phyloP scores from a whole-genome alignment of 1,140 invertebrate genomes.

The Drosophila seguyi region DNA sequence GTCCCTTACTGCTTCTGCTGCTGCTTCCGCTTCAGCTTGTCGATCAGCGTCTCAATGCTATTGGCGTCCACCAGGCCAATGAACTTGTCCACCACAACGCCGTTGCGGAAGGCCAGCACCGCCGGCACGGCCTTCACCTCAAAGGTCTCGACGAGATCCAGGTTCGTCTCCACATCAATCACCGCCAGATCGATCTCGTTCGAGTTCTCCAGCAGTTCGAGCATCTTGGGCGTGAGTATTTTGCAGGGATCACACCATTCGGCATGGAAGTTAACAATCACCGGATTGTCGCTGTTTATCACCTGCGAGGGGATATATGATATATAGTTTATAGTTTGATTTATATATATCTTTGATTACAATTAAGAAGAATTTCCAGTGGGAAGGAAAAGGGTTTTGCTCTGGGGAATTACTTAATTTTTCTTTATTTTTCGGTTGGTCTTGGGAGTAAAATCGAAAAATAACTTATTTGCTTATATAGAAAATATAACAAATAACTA shows the following conservation, averaged over 20 bases:
- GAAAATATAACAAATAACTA: too few relatives aligned
- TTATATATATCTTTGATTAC: too few relatives aligned
- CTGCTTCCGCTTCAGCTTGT: constrained; percentile 87
- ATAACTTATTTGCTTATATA: too few relatives aligned
- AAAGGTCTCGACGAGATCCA: constrained; percentile 92
- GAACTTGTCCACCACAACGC: constrained; percentile 95
- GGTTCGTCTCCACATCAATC: constrained; percentile 95
- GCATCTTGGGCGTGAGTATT: constrained; percentile 95
- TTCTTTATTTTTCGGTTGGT: too few relatives aligned
- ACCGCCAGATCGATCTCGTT: constrained; percentile 94
- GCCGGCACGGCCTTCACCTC: constrained; percentile 96
- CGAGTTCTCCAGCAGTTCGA: constrained; percentile 91
- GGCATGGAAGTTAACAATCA: constrained; percentile 94
- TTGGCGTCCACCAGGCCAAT: constrained; percentile 95
- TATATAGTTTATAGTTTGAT: not conserved
- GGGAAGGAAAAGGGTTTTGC: too few relatives aligned
- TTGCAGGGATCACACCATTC: constrained; percentile 99
- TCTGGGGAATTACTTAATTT: too few relatives aligned
- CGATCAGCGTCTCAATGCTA: constrained; percentile 93
- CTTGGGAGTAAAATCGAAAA: too few relatives aligned
- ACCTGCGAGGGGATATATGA: constrained; percentile 86
- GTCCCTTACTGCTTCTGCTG: constrained; percentile 62
- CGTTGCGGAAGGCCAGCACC: constrained; percentile 94
- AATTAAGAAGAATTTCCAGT: too few relatives aligned
- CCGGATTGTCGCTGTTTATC: constrained; percentile 92